Evolutionary conservation across 2,888 invertebrate species (phyloP).

Genomic region (Hydriomena furcata): DNA sequence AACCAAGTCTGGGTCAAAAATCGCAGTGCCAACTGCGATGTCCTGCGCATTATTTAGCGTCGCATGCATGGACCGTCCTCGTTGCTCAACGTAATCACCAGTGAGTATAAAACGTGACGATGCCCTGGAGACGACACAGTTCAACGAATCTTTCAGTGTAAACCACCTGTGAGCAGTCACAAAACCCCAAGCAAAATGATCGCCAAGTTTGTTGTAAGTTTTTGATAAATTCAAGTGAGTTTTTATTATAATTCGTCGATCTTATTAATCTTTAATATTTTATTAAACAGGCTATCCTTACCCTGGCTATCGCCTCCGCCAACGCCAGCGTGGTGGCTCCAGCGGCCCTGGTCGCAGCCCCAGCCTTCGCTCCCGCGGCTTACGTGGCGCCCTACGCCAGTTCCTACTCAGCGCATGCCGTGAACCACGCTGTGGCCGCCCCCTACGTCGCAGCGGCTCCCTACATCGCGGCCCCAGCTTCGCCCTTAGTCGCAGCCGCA

Average conservation of each 20-base stretch:
- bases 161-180: conserved; percentile 74
- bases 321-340: conserved; percentile 64
- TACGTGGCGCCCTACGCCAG: conserved; percentile 89
- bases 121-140: conserved; percentile 71
- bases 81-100: conserved; percentile 65
- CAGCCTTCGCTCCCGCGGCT: conserved; percentile 84
- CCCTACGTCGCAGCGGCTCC: conserved; percentile 50
- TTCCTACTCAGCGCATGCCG: conserved; percentile 89
- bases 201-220: conserved; percentile 79
- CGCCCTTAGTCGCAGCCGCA: conserved; percentile 41
- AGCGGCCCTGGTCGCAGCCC: conserved; percentile 74
- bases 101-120: conserved; percentile 72
- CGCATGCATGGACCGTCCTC: conserved; percentile 49
- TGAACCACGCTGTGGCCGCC: conserved; percentile 89
- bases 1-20: conserved; percentile 72
- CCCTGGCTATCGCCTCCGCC: conserved; percentile 61
- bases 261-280: background rate
- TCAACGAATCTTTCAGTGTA: conserved; percentile 56
- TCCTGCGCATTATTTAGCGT: conserved; percentile 67
- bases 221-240: background rate
- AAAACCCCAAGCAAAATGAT: conserved; percentile 72
- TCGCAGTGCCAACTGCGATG: conserved; percentile 60
- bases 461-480: conserved; percentile 46
- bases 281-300: conserved; percentile 63
- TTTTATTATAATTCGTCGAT: no score